Conservation (phyloP, 2,113 vertebrate species). For the Caloenas nicobarica region DNA sequence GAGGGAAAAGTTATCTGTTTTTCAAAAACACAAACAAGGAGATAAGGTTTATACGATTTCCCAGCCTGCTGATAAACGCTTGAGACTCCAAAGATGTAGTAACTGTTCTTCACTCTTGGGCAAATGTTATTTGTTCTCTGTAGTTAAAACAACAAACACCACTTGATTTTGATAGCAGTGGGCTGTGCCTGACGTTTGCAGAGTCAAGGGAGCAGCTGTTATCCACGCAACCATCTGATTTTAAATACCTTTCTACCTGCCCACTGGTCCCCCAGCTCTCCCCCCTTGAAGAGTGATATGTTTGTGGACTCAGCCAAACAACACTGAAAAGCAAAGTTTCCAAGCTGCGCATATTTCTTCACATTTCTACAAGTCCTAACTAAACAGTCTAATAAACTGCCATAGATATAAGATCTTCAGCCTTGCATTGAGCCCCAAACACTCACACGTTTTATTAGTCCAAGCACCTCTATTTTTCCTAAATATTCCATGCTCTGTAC, state of each 20-base stretch:
- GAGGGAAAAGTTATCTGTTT: conserved; percentile 31
- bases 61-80: conserved; percentile 11
- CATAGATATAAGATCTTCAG: neutral
- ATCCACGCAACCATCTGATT: conserved; percentile 9
- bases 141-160: conserved; percentile 35
- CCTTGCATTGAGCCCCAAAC: neutral
- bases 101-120: conserved; percentile 4
- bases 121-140: conserved; percentile 56
- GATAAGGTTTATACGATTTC: conserved; percentile 39
- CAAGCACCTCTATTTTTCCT: neutral
- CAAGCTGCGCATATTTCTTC: neutral
- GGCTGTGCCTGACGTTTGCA: neutral
- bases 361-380: neutral
- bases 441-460: neutral
- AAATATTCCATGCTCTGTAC: neutral
- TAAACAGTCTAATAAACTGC: neutral
- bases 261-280: neutral
- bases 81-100: neutral
- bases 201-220: neutral
- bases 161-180: conserved; percentile 1
- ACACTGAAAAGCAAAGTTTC: neutral
- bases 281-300: neutral
- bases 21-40: conserved; percentile 37
- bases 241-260: conserved; percentile 32
- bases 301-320: neutral